Evolutionary conservation across 1,140 invertebrate species (phyloP).

Genomic region (Radopholus similis): DNA sequence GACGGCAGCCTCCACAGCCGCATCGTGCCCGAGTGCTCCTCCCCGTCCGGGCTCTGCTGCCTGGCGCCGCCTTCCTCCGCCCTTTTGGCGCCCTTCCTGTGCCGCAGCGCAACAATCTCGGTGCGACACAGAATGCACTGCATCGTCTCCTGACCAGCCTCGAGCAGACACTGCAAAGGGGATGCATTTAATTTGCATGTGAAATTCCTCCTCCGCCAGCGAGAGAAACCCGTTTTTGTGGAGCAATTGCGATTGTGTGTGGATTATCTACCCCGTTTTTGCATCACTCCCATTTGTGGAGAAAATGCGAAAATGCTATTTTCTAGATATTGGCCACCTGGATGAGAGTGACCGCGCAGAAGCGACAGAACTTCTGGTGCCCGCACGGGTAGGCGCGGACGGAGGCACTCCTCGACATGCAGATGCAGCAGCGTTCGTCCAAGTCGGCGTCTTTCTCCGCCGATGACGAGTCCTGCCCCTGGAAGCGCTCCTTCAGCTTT

Average conservation of each 20-base stretch:
- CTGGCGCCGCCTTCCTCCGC: too few relatives aligned
- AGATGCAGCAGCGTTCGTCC: conserved; percentile 15
- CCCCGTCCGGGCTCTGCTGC: too few relatives aligned
- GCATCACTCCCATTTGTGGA: too few relatives aligned
- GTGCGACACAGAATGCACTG: conserved; percentile 15
- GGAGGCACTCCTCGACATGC: conserved; percentile 6
- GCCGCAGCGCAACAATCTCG: conserved; percentile 4
- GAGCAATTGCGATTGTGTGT: not conserved
- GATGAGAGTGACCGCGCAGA: conserved; percentile 2
- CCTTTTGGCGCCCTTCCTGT: conserved; percentile 6
- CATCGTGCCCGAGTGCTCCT: too few relatives aligned
- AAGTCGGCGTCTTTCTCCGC: not conserved
- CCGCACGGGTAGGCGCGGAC: conserved; percentile 18
- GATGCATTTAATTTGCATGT: not conserved
- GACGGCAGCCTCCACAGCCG: too few relatives aligned
- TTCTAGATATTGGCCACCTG: not conserved
- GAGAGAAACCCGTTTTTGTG: conserved; percentile 1
- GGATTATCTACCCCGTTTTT: not conserved
- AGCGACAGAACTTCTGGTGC: conserved; percentile 13
- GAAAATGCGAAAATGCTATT: too few relatives aligned
- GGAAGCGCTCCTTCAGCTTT: conserved; percentile 17
- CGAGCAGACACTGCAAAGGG: conserved; percentile 4
- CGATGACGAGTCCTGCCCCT: not conserved
- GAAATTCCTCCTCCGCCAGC: not conserved
- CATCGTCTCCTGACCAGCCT: not conserved